These are phyloP conservation scores for Gambusia holbrooki DNA, from an alignment of 2,113 vertebrate genomes.

Conservation along the genomic window DNA sequence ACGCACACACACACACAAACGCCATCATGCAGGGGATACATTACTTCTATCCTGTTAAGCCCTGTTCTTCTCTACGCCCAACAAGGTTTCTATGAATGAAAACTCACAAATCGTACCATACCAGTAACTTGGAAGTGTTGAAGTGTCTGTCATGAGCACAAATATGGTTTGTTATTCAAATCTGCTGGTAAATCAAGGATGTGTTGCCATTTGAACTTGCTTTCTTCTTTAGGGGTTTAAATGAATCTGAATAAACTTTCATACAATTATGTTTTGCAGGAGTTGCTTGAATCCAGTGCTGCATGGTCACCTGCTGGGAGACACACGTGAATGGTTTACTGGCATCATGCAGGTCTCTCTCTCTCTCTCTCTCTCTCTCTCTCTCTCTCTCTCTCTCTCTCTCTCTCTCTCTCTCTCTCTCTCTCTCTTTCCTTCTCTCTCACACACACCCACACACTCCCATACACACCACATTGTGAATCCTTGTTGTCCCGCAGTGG, in stretches of 20 bases:
- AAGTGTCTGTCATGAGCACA: conserved; percentile 14
- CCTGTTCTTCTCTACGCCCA: neutral
- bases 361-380: conserved; percentile 1
- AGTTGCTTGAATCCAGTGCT: conserved; percentile 36
- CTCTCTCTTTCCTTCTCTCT: neutral
- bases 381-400: neutral
- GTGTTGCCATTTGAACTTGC: too few relatives aligned
- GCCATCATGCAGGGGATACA: conserved; percentile 42
- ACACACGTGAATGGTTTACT: conserved; percentile 41
- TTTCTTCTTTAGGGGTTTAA: neutral
- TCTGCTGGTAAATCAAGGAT: neutral
- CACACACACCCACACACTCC: neutral
- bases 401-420: neutral
- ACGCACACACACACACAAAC: neutral
- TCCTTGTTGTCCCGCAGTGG: conserved; percentile 56
- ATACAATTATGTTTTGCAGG: neutral
- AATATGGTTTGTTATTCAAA: conserved; percentile 1
- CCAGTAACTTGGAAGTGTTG: conserved; percentile 15
- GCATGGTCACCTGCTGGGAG: conserved; percentile 47
- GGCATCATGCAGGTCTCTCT: conserved; percentile 34
- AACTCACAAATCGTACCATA: neutral
- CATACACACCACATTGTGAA: conserved; percentile 6
- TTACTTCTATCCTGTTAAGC: conserved; percentile 42
- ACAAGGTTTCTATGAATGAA: conserved; percentile 6
- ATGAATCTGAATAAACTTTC: neutral